Base-by-base conservation (phyloP, 2,888 invertebrate species). In the Hirtodrosophila alboralis region DNA sequence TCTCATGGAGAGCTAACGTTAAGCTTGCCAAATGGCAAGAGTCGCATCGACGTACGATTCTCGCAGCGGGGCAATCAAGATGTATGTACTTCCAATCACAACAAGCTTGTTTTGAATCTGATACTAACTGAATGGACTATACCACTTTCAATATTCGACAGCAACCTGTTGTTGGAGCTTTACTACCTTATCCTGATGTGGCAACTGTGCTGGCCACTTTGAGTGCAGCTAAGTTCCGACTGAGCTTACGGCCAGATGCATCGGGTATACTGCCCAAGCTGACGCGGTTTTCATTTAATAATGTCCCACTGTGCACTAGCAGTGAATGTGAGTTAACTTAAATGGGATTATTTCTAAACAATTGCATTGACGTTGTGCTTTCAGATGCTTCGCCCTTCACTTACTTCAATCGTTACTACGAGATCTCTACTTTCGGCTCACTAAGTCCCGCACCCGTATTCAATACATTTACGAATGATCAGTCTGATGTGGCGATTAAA, bases 31-130 rank as follows among this genome's bases (percentile, higher is more conserved):
- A 38, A 26, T 33, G 84, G 86, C 18, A 53, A 30, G 14, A 86
- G 76, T 53, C 74, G 61, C 16, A 58, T 83, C n/a, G 74, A 86
- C 13, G 36, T 84, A 18, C 41, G 77, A 12, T 72, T 83, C 54
- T 61, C 71, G 9, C 74, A 76, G 40, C 58, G 41, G 21, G 74
- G 63, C 7, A 2, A 2, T 0, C 58, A 59, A 38, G 31, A 38
- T 43, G 80, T 81, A 67, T 34, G 84, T 56, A 36, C 16, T 40
- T 21, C 9, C 26, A 36, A 6, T 6, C n/a, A 10, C 23, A 34
- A 36, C 23, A 12, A 10, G 16, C 12, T 34, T 57, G 18, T 57
- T 54, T 12, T 7, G 7, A 27, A 28, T 14, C 23, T 23, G 31
- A 44, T 45, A 40, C 10, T 12, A 26, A 12, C 10, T 37, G 14